Base-by-base conservation (phyloP, 1,140 invertebrate genomes). In the Sycophila sp. region DNA sequence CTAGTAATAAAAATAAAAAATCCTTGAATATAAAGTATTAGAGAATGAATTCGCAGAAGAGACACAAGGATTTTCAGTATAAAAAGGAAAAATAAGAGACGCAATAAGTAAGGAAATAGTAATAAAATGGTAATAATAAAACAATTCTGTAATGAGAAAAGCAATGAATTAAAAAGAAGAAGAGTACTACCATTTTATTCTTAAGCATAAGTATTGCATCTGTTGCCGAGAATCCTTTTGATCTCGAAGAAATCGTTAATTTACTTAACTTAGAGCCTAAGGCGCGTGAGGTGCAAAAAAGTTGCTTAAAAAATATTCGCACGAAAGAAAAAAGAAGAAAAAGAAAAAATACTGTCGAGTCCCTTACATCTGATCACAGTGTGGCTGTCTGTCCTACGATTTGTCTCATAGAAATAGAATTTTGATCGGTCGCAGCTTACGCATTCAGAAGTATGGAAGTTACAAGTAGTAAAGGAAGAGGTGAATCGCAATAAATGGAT, bases 311-410 rank as follows among this genome's bases (percentile, higher is more conserved):
- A 71, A 65, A 55, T 51, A 65, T 65, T 65, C 62, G 49, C 59
- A 71, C 51, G 53, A 65, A 59, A 71, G 19, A 65, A 65, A 53
- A 59, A n/a, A n/a, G n/a, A n/a, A n/a, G n/a, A n/a, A n/a, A n/a
- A n/a, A n/a, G n/a, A n/a, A 55, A 67, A 71, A 71, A 71, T 71
- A 71, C 69, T 71, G 69, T 71, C 53, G 42, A 71, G 69, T 71
- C 62, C 53, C 69, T 71, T 71, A 65, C 30, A 71, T 71, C 62
- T 71, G 69, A 71, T 71, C 69, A 71, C 69, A 71, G 69, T 71
- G 62, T 71, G 62, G 69, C 69, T 65, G 69, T 71, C 62, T 58
- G 68, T 58, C 64, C 51, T 70, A 64, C 68, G 67, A 69, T 69
- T 69, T 34, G 49, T 63, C 67, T 69, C 67, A 45, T 53, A 30